A percentile compares a stretch with the other conserved stretches of the same genome.
These are phyloP conservation scores for Acanthosepion esculentum DNA, from an alignment of 2,888 invertebrate genomes.

Conservation along the genomic window DNA sequence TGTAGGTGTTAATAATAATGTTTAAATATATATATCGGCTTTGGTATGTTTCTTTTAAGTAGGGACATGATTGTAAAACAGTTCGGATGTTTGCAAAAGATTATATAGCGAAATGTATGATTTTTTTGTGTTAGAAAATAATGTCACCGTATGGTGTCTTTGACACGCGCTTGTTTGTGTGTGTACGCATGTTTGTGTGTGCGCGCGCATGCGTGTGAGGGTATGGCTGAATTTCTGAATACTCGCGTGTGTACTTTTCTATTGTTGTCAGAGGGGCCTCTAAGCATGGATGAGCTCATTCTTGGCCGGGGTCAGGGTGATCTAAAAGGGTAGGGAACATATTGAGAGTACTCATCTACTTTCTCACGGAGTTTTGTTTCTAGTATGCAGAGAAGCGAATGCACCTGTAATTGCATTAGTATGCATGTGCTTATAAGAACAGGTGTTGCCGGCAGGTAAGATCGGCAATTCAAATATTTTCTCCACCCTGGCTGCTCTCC, in stretches of 20 bases:
- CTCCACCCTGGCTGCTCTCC: no score
- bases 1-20: not conserved
- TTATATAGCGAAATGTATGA: not conserved
- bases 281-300: not conserved
- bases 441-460: no score
- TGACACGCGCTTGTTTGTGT: not conserved
- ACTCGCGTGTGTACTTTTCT: not conserved
- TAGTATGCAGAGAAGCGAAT: no score
- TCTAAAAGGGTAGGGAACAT: not conserved
- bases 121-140: not conserved
- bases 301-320: not conserved
- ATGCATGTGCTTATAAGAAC: no score
- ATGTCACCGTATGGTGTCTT: not conserved
- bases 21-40: not conserved
- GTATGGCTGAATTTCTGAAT: not conserved
- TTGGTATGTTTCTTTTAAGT: not conserved
- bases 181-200: not conserved
- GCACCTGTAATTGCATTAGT: no score
- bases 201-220: not conserved
- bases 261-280: not conserved
- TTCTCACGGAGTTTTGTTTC: no score
- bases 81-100: not conserved
- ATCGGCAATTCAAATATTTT: no score
- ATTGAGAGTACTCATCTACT: no score
- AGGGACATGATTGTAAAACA: not conserved